phyloP scores from a whole-genome alignment of 2,113 vertebrate genomes.

The Hemibagrus wyckioides region DNA sequence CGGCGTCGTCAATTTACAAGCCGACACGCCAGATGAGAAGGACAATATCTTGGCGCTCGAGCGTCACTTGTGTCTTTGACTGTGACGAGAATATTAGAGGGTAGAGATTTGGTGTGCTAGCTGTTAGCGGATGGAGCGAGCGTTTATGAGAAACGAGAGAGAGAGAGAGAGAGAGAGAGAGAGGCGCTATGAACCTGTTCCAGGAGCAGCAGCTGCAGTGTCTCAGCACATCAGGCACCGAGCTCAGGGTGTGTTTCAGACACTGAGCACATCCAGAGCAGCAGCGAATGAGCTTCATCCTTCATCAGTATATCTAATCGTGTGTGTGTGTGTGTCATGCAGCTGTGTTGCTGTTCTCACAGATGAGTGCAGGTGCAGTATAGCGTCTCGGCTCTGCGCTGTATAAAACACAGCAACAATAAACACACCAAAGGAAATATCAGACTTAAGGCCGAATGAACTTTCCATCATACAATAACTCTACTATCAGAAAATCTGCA shows the following conservation, averaged over 20 bases:
- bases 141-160: conserved; percentile 5
- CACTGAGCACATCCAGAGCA: not conserved
- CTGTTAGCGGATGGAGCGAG: not conserved
- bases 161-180: not conserved
- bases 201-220: conserved; percentile 26
- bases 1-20: no score
- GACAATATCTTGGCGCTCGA: not conserved
- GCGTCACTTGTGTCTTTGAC: not conserved
- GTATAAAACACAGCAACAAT: not conserved
- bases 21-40: not conserved
- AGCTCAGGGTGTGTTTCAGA: conserved; percentile 38
- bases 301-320: conserved; percentile 44
- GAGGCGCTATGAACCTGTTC: not conserved
- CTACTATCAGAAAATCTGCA: no score
- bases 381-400: not conserved
- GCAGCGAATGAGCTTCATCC: conserved; percentile 24
- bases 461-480: no score
- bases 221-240: conserved; percentile 15
- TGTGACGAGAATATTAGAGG: not conserved
- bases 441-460: not conserved
- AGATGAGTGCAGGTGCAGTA: not conserved
- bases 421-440: not conserved
- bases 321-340: conserved; percentile 15
- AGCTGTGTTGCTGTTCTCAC: conserved; percentile 16
- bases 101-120: not conserved